Evolutionary conservation across 2,113 vertebrate species (phyloP).

Genomic region (Aptenodytes forsteri): DNA sequence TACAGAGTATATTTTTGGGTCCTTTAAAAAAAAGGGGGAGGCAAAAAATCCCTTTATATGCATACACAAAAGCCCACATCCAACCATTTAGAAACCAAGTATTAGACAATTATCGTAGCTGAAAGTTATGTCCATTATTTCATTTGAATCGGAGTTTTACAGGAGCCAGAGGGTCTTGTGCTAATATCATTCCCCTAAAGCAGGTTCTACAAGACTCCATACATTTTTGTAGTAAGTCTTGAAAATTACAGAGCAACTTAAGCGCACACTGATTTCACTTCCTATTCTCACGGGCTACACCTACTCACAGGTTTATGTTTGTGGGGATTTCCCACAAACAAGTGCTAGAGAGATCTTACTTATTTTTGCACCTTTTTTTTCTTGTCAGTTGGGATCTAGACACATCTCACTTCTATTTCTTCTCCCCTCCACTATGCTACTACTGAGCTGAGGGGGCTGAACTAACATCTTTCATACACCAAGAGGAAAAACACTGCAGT

Average conservation of each 20-base stretch:
- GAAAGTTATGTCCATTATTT: neutral
- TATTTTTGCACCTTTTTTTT: neutral
- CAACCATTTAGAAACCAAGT: neutral
- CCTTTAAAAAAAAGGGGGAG: neutral
- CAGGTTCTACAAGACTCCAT: neutral
- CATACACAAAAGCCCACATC: neutral
- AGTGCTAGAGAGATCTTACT: neutral
- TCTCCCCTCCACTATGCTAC: neutral
- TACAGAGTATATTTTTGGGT: neutral
- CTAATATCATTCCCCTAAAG: neutral
- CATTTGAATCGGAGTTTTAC: neutral
- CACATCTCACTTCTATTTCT: neutral
- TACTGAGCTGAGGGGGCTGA: neutral
- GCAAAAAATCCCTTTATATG: neutral
- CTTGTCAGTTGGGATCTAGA: neutral
- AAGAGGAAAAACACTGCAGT: neutral
- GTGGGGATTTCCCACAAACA: neutral
- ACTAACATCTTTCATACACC: neutral
- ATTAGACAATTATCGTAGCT: neutral
- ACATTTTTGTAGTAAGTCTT: neutral
- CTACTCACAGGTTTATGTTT: neutral
- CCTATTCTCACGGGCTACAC: neutral
- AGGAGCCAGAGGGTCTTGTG: neutral
- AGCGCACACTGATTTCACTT: neutral
- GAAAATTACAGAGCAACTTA: neutral